phyloP scores from a whole-genome alignment of 2,113 vertebrate species.

The Colius striatus region DNA sequence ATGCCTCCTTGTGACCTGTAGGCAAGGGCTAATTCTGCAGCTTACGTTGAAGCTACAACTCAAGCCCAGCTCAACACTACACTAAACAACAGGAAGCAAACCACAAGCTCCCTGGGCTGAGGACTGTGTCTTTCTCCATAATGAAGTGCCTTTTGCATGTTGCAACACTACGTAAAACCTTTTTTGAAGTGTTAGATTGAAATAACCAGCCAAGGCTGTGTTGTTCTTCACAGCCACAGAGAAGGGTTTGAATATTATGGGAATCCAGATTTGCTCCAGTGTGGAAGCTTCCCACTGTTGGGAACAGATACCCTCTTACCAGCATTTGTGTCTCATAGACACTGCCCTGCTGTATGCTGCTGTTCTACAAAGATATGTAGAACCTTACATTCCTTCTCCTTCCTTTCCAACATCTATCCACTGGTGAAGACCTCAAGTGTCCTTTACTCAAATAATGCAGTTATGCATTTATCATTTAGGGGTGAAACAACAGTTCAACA shows the following conservation, averaged over 20 bases:
- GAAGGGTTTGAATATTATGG: not conserved
- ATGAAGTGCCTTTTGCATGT: conserved; percentile 6
- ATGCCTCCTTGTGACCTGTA: not conserved
- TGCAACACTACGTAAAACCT: not conserved
- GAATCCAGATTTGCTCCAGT: not conserved
- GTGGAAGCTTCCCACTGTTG: not conserved
- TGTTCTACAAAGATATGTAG: not conserved
- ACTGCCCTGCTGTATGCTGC: not conserved
- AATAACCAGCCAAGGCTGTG: not conserved
- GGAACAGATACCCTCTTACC: not conserved
- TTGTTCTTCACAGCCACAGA: not conserved
- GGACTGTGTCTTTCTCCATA: not conserved
- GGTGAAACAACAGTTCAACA: too few species aligned
- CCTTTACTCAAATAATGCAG: not conserved
- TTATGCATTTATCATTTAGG: not conserved
- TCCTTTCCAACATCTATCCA: not conserved
- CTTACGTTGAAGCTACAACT: not conserved
- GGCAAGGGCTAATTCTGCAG: not conserved
- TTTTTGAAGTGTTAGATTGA: not conserved
- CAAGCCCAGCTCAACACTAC: not conserved
- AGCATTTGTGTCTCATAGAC: not conserved
- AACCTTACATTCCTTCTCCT: not conserved
- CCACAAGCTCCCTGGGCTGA: not conserved
- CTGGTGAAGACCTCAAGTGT: not conserved
- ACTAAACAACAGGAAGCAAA: not conserved